Percentiles rank a stretch among this genome's conserved stretches.
phyloP scores from a whole-genome alignment of 1,140 invertebrate species.

The Arion vulgaris region DNA sequence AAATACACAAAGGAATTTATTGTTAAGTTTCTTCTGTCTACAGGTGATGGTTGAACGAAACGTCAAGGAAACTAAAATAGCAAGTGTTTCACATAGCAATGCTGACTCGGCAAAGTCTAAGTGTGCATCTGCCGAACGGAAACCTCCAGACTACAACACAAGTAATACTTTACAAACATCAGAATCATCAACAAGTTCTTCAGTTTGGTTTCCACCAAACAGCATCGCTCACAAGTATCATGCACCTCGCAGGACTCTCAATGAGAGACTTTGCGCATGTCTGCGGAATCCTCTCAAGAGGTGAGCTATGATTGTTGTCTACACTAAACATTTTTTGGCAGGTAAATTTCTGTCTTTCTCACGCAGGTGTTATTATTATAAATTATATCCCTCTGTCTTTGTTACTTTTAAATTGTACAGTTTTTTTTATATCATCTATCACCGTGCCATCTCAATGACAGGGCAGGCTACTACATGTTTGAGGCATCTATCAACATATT shows the following conservation, averaged over 20 bases:
- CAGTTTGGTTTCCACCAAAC: constrained; percentile 22
- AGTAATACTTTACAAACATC: background rate
- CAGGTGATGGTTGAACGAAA: background rate
- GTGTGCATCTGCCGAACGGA: background rate
- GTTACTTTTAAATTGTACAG: too few species aligned
- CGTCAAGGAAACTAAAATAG: background rate
- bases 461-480: too few species aligned
- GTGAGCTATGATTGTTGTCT: background rate
- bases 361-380: too few species aligned
- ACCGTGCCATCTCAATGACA: too few species aligned
- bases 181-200: background rate
- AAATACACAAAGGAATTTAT: too few species aligned
- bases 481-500: too few species aligned
- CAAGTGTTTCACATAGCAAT: background rate
- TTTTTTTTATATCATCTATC: too few species aligned
- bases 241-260: background rate
- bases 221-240: constrained; percentile 13
- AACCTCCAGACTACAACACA: background rate
- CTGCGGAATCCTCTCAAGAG: background rate
- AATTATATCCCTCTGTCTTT: too few species aligned
- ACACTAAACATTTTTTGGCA: too few species aligned
- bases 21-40: background rate
- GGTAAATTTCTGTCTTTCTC: too few species aligned
- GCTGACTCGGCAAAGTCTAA: background rate
- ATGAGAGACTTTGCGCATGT: constrained; percentile 5